Evolutionary conservation across 2,888 invertebrate genomes (phyloP).

Genomic region (Conistra vaccinii): DNA sequence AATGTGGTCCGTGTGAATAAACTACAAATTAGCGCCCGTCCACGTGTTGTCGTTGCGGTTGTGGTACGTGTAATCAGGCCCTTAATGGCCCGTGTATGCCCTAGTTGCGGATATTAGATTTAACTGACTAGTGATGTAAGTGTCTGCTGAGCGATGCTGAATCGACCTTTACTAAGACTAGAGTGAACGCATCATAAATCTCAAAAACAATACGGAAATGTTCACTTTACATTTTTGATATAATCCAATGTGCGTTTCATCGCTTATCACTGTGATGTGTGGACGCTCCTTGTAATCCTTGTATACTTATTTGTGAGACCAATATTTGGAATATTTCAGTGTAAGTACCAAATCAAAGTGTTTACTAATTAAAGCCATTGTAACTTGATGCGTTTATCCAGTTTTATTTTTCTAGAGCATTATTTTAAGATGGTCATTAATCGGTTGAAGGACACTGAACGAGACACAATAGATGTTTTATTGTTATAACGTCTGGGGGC

Average conservation of each 20-base stretch:
- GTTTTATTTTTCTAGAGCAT: not conserved
- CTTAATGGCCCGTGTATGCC: not conserved
- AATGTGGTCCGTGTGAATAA: too few species aligned
- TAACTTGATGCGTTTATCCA: not conserved
- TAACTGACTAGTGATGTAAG: slow-evolving; percentile 59
- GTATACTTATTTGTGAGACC: slow-evolving; percentile 42
- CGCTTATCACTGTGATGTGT: slow-evolving; percentile 41
- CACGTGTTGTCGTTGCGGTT: not conserved
- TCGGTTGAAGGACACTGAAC: not conserved
- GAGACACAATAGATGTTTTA: not conserved
- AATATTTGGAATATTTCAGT: too few species aligned
- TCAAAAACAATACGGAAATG: slow-evolving; percentile 66
- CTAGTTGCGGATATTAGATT: slow-evolving; percentile 34
- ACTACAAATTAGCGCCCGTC: not conserved
- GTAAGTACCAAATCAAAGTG: not conserved
- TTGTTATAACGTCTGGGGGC: not conserved
- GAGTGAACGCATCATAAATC: slow-evolving; percentile 68
- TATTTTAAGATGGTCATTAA: not conserved
- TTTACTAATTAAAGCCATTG: not conserved
- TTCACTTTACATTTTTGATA: slow-evolving; percentile 50
- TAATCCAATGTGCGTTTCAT: slow-evolving; percentile 55
- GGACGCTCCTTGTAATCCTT: slow-evolving; percentile 8
- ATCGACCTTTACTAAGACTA: slow-evolving; percentile 71
- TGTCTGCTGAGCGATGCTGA: slow-evolving; percentile 32
- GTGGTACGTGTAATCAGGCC: not conserved